Evolutionary conservation across 1,140 invertebrate genomes (phyloP).

Genomic region (Ladona fulva): DNA sequence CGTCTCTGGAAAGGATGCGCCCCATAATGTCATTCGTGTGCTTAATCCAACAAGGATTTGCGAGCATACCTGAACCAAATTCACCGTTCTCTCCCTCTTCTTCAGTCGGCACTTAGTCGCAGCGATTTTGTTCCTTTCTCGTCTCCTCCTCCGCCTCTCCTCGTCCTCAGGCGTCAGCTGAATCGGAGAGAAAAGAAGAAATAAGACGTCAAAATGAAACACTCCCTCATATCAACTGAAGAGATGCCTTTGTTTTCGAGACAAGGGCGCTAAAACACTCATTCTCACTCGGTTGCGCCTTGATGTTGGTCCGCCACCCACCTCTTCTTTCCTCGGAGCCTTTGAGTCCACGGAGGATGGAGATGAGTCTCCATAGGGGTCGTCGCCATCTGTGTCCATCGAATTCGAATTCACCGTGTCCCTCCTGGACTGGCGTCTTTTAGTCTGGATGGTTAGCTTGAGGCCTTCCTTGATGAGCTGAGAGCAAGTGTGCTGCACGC

Average conservation of each 20-base stretch:
- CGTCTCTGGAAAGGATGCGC: no score
- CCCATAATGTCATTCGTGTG: no score
- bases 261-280: not conserved
- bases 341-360: slow-evolving; percentile 29
- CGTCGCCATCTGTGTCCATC: not conserved
- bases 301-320: slow-evolving; percentile 42
- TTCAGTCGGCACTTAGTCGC: slow-evolving; percentile 92
- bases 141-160: slow-evolving; percentile 65
- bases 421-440: slow-evolving; percentile 59
- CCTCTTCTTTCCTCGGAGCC: slow-evolving; percentile 50
- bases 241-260: not conserved
- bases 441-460: slow-evolving; percentile 81
- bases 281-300: slow-evolving; percentile 21
- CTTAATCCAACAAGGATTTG: no score
- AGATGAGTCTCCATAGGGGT: not conserved
- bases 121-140: slow-evolving; percentile 89
- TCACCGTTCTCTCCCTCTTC: slow-evolving; percentile 80
- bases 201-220: no score
- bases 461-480: slow-evolving; percentile 85
- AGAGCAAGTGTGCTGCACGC: slow-evolving; percentile 72
- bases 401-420: slow-evolving; percentile 24
- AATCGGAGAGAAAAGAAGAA: slow-evolving; percentile 23
- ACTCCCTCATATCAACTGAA: not conserved
- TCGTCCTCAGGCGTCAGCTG: slow-evolving; percentile 87
- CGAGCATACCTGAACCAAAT: slow-evolving; percentile 55